phyloP scores from a whole-genome alignment of 2,888 invertebrate genomes.

The Lepidochrysops patricia region DNA sequence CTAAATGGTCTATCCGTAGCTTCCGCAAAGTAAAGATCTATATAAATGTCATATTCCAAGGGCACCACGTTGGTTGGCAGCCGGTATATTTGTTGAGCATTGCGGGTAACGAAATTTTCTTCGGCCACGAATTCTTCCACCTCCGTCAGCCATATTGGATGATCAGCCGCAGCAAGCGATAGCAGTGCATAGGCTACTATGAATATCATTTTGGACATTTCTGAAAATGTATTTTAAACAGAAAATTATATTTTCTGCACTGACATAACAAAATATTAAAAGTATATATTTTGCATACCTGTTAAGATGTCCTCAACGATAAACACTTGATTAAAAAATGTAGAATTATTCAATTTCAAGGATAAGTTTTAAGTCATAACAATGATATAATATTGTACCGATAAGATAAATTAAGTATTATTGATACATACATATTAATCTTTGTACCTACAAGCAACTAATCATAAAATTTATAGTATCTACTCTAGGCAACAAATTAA shows the following conservation, averaged over 20 bases:
- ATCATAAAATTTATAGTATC: not conserved
- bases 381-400: not conserved
- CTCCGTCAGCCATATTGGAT: constrained; percentile 45
- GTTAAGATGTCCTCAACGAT: constrained; percentile 33
- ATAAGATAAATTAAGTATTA: not conserved
- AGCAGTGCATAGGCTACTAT: constrained; percentile 38
- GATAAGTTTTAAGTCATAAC: not conserved
- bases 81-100: constrained; percentile 39
- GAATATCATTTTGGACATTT: constrained; percentile 37
- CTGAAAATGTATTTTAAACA: constrained; percentile 23
- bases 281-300: constrained; percentile 1
- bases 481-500: not conserved
- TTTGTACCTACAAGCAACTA: not conserved
- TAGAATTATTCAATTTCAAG: constrained; percentile 13
- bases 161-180: constrained; percentile 35
- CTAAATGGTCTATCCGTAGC: constrained; percentile 46
- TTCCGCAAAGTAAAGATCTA: constrained; percentile 56
- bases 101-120: constrained; percentile 27
- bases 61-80: constrained; percentile 52
- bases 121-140: constrained; percentile 32
- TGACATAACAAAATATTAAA: constrained; percentile 5
- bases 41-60: constrained; percentile 53
- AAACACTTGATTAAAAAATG: constrained; percentile 26
- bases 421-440: constrained; percentile 1
- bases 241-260: not conserved